Conservation (phyloP, 2,113 vertebrate genomes). For the Chloropsis cyanopogon region DNA sequence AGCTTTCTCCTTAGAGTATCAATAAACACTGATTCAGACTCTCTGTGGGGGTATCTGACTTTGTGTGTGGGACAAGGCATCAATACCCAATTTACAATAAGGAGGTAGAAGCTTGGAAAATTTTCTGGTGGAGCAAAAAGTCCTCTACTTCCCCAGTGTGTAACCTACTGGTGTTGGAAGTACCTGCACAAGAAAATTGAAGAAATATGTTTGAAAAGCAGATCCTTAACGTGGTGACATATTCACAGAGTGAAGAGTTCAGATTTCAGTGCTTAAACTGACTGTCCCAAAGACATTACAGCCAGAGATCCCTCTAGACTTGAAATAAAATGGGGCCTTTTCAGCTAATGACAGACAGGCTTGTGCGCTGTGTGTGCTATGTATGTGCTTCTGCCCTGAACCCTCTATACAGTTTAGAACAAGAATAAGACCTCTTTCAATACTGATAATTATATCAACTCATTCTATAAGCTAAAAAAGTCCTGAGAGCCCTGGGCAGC, state of each 20-base stretch:
- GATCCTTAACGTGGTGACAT: neutral
- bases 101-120: neutral
- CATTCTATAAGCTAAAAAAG: neutral
- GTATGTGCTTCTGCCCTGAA: fast-evolving
- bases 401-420: neutral
- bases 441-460: neutral
- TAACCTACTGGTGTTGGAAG: neutral
- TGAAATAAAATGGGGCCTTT: neutral
- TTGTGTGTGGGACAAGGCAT: neutral
- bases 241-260: neutral
- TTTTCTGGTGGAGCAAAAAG: neutral
- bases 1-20: neutral
- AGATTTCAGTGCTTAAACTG: neutral
- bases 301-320: neutral
- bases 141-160: neutral
- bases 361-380: neutral
- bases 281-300: neutral
- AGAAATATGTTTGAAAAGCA: neutral
- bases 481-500: neutral
- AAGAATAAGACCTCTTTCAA: neutral
- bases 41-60: neutral
- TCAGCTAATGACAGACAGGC: neutral
- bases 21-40: neutral
- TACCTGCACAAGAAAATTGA: neutral
- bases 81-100: neutral